Conservation (phyloP, 2,113 vertebrate genomes). For the Bubalus kerabau region DNA sequence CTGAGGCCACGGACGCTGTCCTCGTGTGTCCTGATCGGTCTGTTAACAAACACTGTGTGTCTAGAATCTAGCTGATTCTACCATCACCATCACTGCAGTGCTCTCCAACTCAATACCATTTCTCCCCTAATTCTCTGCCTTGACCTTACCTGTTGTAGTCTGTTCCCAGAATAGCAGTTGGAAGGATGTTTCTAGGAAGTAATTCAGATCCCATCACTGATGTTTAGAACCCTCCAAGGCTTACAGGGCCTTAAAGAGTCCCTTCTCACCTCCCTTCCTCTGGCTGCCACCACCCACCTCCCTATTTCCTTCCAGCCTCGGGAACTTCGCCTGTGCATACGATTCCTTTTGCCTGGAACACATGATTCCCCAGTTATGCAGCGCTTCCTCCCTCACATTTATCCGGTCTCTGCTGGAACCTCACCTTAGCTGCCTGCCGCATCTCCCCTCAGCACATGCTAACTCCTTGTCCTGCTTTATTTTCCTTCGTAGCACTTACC, state of each 20-base stretch:
- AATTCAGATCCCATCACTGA: not conserved
- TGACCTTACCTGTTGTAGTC: not conserved
- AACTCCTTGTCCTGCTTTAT: not conserved
- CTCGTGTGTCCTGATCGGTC: fast-evolving
- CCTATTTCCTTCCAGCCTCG: not conserved
- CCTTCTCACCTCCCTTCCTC: not conserved
- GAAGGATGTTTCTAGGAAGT: not conserved
- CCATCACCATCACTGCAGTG: fast-evolving
- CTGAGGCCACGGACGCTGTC: not conserved
- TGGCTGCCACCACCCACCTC: not conserved
- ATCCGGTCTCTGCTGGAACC: not conserved
- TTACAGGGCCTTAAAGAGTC: not conserved
- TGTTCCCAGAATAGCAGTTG: not conserved
- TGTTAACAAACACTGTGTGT: not conserved
- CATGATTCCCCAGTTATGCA: not conserved
- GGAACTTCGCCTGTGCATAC: not conserved
- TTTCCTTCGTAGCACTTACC: not conserved
- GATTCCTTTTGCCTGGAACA: not conserved
- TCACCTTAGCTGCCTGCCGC: not conserved
- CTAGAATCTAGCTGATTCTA: not conserved
- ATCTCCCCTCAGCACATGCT: not conserved
- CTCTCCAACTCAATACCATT: not conserved
- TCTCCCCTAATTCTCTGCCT: not conserved
- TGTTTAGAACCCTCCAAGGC: not conserved
- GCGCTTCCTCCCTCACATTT: not conserved